Base-by-base conservation (phyloP, 2,797 vertebrate genomes). In the Phyllotis vaccarum region DNA sequence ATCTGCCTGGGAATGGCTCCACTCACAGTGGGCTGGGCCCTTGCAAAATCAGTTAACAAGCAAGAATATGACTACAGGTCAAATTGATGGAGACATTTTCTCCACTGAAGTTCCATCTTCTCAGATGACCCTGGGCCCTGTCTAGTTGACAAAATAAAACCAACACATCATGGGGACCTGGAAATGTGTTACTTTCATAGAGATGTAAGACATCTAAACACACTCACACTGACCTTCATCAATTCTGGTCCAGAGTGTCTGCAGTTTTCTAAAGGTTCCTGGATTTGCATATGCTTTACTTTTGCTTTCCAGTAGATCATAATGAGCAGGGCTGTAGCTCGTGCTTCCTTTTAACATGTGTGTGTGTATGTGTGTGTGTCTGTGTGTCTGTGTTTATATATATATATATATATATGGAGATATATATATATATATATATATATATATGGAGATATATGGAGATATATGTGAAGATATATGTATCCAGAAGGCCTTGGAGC, bases 291-390 rank as follows among this genome's bases (percentile, higher is more conserved):
- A 3, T 46, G 22, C 34, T 83, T 95, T 62, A 49, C 49, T 95
- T 96, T 93, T 94, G 43, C 70, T 94, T 87, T 37, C 37, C 54
- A 31, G 46, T 2, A 72, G 16, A 80, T 76, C 76, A 76, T 68
- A 43, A 66, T 34, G 37, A 54, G 52, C 68, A 72, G 49, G n/a
- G 10, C 52, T 58, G 9, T 40, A 17, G 52, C 24, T 87, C 31
- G 0, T 49, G 24, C 86, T 95, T 94, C 21, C 40, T 89, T 76
- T 75, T 90, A n/a, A n/a, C n/a, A n/a, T n/a, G n/a, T n/a, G n/a
- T n/a, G n/a, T n/a, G n/a, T n/a, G n/a, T n/a, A n/a, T n/a, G n/a
- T n/a, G n/a, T n/a, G n/a, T n/a, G n/a, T n/a, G n/a, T n/a, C n/a
- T n/a, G n/a, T n/a, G n/a, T n/a, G n/a, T n/a, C n/a, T n/a, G n/a